Conservation (phyloP, 2,113 vertebrate species). For the Trichechus manatus region DNA sequence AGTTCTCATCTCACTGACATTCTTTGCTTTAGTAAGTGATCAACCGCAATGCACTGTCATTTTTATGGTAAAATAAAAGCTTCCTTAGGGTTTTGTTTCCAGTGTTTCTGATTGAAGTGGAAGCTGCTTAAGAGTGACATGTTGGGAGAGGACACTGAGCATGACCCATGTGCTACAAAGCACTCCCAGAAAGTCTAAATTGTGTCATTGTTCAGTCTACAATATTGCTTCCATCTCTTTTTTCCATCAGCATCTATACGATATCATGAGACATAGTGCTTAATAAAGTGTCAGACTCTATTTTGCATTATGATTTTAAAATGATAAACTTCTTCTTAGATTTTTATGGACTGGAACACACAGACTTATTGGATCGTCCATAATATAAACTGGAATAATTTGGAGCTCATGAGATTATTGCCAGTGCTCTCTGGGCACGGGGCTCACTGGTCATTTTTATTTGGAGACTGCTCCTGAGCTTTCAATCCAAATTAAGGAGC, state of each 20-base stretch:
- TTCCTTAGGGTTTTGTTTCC: background rate
- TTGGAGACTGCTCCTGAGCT: constrained; percentile 64
- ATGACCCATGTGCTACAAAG: constrained; percentile 51
- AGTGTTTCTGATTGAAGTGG: constrained; percentile 3
- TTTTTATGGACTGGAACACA: constrained; percentile 79
- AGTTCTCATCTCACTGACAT: background rate
- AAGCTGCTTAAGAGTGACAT: constrained; percentile 10
- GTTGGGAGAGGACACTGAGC: background rate
- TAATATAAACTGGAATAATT: constrained; percentile 81
- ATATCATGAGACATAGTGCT: constrained; percentile 74
- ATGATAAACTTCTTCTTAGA: constrained; percentile 76
- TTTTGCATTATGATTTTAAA: constrained; percentile 80
- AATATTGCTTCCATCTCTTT: constrained; percentile 69
- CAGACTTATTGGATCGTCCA: constrained; percentile 79
- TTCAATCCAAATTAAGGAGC: constrained; percentile 80
- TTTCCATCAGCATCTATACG: constrained; percentile 70
- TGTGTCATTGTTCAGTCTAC: constrained; percentile 36
- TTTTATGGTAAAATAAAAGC: background rate
- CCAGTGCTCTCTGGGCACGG: constrained; percentile 54
- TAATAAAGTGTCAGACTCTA: constrained; percentile 80
- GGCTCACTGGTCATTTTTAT: constrained; percentile 74
- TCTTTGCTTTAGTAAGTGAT: constrained; percentile 6
- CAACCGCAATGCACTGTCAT: background rate
- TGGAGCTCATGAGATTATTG: constrained; percentile 78
- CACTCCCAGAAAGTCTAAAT: constrained; percentile 50